These are phyloP conservation scores for Acanthosepion esculentum DNA, from an alignment of 2,888 invertebrate species.

Conservation along the genomic window DNA sequence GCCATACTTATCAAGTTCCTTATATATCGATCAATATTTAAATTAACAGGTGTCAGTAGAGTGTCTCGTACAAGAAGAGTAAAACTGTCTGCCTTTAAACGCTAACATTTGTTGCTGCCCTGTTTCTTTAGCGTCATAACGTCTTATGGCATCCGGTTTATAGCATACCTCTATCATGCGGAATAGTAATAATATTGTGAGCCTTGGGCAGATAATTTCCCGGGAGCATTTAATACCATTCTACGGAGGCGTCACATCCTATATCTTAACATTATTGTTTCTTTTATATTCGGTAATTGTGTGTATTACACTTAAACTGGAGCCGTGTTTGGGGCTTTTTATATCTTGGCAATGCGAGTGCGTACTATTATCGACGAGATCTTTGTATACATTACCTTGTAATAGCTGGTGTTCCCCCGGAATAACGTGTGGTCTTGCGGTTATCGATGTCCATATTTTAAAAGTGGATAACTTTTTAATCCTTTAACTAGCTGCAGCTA, in stretches of 20 bases:
- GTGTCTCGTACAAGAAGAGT: too few relatives aligned
- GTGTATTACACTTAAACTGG: neutral
- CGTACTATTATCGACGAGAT: neutral
- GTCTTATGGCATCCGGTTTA: neutral
- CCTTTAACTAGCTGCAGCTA: too few relatives aligned
- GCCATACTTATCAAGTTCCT: too few relatives aligned
- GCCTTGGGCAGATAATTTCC: neutral
- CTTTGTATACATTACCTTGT: too few relatives aligned
- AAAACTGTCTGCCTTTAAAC: neutral
- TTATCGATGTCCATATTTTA: too few relatives aligned
- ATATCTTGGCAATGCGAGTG: neutral
- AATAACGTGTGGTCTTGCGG: too few relatives aligned
- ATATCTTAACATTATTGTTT: neutral
- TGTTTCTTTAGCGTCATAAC: neutral
- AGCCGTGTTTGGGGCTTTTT: neutral
- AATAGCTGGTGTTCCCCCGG: too few relatives aligned
- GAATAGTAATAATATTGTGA: neutral
- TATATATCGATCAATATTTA: too few relatives aligned
- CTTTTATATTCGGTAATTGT: neutral
- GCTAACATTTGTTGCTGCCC: neutral
- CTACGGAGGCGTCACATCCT: neutral
- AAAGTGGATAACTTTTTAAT: too few relatives aligned
- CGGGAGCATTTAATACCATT: neutral
- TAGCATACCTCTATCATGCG: neutral
- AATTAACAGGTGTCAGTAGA: too few relatives aligned